Conservation (phyloP, 2,797 vertebrate genomes). For the Fratercula arctica region DNA sequence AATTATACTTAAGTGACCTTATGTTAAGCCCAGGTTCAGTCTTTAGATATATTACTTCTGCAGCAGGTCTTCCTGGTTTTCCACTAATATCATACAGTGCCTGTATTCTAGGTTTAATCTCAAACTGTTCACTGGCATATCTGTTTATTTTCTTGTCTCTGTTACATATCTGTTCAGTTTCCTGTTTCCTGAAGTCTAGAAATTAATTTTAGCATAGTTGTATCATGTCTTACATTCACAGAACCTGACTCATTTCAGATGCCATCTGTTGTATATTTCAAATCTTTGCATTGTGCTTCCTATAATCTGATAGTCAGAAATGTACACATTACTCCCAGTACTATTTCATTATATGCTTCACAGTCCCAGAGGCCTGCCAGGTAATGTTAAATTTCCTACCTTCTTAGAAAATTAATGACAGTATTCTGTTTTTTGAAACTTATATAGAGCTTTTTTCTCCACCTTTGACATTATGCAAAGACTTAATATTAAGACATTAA, state of each 20-base stretch:
- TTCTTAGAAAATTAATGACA: neutral
- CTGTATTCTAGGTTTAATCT: neutral
- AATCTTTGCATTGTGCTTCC: slow-evolving; percentile 25
- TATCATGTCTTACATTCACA: slow-evolving; percentile 12
- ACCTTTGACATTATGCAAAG: neutral
- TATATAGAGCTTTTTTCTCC: neutral
- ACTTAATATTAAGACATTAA: neutral
- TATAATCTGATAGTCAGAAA: slow-evolving; percentile 6
- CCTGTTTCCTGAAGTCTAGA: slow-evolving; percentile 32
- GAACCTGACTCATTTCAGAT: slow-evolving; percentile 48
- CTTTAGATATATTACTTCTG: neutral
- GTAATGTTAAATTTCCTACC: neutral
- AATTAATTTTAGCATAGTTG: slow-evolving; percentile 47
- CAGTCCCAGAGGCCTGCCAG: neutral
- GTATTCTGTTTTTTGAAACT: neutral
- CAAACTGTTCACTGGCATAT: neutral
- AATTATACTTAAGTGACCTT: neutral
- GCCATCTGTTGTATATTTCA: slow-evolving; percentile 52
- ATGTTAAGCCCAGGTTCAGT: neutral
- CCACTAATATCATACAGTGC: neutral
- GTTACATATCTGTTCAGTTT: slow-evolving; percentile 22
- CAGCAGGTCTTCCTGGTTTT: neutral
- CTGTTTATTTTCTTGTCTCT: slow-evolving; percentile 29
- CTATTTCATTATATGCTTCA: neutral
- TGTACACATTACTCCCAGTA: neutral